A percentile compares a stretch with the other conserved stretches of the same genome.
These are phyloP conservation scores for Diachasma alloeum DNA, from an alignment of 1,140 invertebrate species.

Conservation along the genomic window DNA sequence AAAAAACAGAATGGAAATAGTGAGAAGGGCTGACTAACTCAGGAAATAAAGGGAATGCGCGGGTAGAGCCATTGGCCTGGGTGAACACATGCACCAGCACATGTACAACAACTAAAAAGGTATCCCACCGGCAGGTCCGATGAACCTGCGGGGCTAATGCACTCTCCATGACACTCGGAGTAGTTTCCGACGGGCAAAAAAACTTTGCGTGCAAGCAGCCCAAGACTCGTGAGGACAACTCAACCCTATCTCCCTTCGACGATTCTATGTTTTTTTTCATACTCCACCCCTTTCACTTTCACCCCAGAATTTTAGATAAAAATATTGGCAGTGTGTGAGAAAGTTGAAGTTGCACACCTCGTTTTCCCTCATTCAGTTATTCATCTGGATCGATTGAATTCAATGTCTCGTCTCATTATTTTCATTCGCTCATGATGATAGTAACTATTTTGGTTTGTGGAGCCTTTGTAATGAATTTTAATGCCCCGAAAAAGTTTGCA, in stretches of 20 bases:
- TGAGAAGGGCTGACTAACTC: background rate
- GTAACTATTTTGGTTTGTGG: no score
- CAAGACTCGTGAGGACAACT: constrained; percentile 8
- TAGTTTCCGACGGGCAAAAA: constrained; percentile 10
- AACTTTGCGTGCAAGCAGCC: constrained; percentile 7
- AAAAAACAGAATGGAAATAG: background rate
- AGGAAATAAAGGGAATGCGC: background rate
- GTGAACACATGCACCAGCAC: background rate
- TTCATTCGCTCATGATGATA: no score
- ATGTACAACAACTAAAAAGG: background rate
- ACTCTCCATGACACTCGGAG: constrained; percentile 40
- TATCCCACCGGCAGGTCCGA: constrained; percentile 49
- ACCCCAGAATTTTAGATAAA: background rate
- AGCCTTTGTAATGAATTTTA: no score
- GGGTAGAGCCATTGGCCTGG: background rate
- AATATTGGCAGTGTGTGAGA: background rate
- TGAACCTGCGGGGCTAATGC: constrained; percentile 62
- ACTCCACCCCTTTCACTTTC: background rate
- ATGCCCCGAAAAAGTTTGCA: no score
- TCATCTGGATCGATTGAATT: background rate
- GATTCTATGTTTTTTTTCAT: background rate
- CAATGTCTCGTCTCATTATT: no score
- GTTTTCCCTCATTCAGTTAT: background rate
- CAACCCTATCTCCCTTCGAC: constrained; percentile 1
- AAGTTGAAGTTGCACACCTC: background rate